Evolutionary conservation across 2,113 vertebrate genomes (phyloP), one percentile per base, ranked within the genome.

Genomic region (Gobio gobio): DNA sequence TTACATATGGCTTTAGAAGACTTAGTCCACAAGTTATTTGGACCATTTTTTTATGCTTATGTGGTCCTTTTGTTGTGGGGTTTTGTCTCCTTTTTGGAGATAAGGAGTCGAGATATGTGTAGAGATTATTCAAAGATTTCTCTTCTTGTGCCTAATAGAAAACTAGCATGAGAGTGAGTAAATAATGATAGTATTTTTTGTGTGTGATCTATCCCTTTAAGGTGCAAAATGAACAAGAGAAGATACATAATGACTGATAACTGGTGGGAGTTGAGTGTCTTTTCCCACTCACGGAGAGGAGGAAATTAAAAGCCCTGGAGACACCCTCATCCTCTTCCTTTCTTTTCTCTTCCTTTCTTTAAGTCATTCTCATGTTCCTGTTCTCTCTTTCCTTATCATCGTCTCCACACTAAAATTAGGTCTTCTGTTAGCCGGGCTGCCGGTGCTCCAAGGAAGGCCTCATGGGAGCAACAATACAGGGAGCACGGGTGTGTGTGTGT

Each of bases 331-430:
- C 49, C 81, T 83, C 64, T 43, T 10, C 33, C 36, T 75, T 56
- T 83, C 43, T 66, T 45, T 40, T 70, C 49, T 26, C 24, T 43
- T 47, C 40, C 73, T 77, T 72, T 83, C 51, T 74, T 59, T 74
- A 82, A 77, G 83, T 73, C 86, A 54, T 82, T 59, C 70, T 84
- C 59, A 83, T 26, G 66, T 26, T 82, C 51, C 83, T 66, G 29
- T 74, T 72, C 75, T 78, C 63, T 85, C 68, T 76, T 77, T 78
- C 24, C 54, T 76, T 86, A 56, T 83, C 82, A 84, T 82, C 75
- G 80, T 75, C 51, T 82, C 80, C 86, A 79, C 76, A 81, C 87
- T 85, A 54, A 90, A 89, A 89, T 89, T 89, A 88, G 89, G 89
- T 90, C 87, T 88, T 86, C 78, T 82, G 83, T 84, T 83, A 84